Base-by-base conservation (phyloP, 2,797 vertebrate species). In the Ctenopoma multispine region DNA sequence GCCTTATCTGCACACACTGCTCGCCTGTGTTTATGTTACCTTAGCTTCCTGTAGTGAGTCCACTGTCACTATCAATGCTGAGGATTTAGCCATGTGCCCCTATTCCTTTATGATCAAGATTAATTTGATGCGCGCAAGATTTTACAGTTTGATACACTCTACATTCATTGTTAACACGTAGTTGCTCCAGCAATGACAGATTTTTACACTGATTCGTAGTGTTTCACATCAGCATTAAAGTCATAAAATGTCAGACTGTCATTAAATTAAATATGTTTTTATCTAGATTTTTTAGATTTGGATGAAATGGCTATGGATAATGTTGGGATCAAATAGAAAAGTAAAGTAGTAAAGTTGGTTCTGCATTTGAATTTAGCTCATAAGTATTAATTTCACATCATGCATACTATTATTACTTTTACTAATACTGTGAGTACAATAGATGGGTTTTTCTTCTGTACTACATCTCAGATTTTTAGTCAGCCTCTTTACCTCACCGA, bases 21-120 rank as follows among this genome's bases (percentile, higher is more conserved):
- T 31, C 54, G 3, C 34, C 18, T n/a, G 1, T 85, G 80, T 89
- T 85, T 86, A 79, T 57, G 62, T 77, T 89, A 62, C 43, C 59
- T 76, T 24, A 18, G 57, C 69, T 71, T 80, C 69, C 68, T 14
- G 15, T 41, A 53, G 50, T 60, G 23, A 75, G 27, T 51, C 57
- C 67, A 51, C n/a, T n/a, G n/a, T n/a, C 46, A 40, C 54, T 49
- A 74, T 81, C 75, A 23, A 59, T 27, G 56, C 59, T 14, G 14
- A 63, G 31, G 20, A 67, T 69, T 78, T 55, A 72, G 36, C 50
- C 12, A 34, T 14, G 20, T 49, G 31, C 31, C 14, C 31, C 8
- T 72, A 54, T 81, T 74, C 77, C 57, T 75, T 66, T 18, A 69
- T 75, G 69, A 79, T 77, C 50, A 51, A 24, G 34, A 69, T 77